These are phyloP conservation scores for Erebia ligea DNA, from an alignment of 2,888 invertebrate genomes.

Conservation along the genomic window DNA sequence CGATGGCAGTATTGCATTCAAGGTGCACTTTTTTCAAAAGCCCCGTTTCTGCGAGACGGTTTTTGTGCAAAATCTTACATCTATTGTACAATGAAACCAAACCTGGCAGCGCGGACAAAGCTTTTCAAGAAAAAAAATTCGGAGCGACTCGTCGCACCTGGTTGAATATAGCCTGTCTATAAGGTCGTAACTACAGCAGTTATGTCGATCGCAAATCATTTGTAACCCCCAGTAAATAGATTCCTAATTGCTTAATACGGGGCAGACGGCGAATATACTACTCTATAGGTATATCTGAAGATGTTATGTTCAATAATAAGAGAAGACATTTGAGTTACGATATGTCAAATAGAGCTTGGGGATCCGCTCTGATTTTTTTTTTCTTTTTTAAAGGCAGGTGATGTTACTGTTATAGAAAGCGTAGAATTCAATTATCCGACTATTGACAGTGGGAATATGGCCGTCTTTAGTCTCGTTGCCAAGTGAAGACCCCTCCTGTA, in stretches of 20 bases:
- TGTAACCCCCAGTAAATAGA: slow-evolving; percentile 67
- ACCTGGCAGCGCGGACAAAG: slow-evolving; percentile 55
- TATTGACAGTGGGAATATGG: slow-evolving; percentile 67
- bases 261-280: slow-evolving; percentile 54
- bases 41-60: slow-evolving; percentile 67
- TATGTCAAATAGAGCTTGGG: slow-evolving; percentile 64
- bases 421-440: slow-evolving; percentile 76
- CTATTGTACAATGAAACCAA: slow-evolving; percentile 74
- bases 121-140: slow-evolving; percentile 55
- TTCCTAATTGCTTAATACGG: slow-evolving; percentile 66
- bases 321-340: slow-evolving; percentile 77
- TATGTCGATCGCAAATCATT: slow-evolving; percentile 62
- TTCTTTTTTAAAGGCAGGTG: slow-evolving; percentile 70
- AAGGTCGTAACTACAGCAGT: slow-evolving; percentile 58
- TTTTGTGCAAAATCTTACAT: slow-evolving; percentile 81
- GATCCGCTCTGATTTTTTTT: slow-evolving; percentile 40
- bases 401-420: slow-evolving; percentile 69
- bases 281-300: slow-evolving; percentile 53
- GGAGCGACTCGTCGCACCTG: slow-evolving; percentile 69
- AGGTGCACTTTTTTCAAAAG: slow-evolving; percentile 57
- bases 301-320: slow-evolving; percentile 50
- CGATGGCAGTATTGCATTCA: slow-evolving; percentile 23
- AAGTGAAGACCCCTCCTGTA: slow-evolving; percentile 50
- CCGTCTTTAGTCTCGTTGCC: slow-evolving; percentile 65
- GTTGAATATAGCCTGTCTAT: slow-evolving; percentile 49